Percentiles rank a stretch among this genome's conserved stretches.
phyloP scores from a whole-genome alignment of 64 coral and sea anemone genomes.

The Porites lutea region DNA sequence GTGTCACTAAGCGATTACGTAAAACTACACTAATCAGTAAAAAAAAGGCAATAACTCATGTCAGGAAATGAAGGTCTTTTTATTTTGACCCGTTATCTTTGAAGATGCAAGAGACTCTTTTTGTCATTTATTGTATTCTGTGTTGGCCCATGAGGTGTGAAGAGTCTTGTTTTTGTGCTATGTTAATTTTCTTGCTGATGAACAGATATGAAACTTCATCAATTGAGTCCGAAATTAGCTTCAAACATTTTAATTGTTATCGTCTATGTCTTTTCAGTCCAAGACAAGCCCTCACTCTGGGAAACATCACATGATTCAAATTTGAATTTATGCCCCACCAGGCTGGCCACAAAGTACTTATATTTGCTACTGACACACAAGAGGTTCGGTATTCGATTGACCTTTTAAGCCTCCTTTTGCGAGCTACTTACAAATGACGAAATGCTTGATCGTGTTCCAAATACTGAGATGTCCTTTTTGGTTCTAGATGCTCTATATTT shows the following conservation, averaged over 20 bases:
- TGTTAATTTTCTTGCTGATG: conserved; percentile 26
- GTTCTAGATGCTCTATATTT: not conserved
- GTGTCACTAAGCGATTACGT: conserved; percentile 19
- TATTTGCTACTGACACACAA: not conserved
- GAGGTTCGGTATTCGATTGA: not conserved
- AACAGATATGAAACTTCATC: conserved; percentile 31
- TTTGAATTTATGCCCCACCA: not conserved
- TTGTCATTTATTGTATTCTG: not conserved
- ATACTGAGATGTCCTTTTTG: not conserved
- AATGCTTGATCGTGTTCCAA: conserved; percentile 5
- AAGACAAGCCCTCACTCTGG: not conserved
- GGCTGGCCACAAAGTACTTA: not conserved
- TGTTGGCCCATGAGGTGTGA: not conserved
- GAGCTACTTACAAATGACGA: not conserved
- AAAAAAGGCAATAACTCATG: not conserved
- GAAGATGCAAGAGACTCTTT: not conserved
- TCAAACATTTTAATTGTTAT: conserved; percentile 16
- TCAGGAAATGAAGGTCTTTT: conserved; percentile 4
- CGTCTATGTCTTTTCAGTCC: too few species aligned
- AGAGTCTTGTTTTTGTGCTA: not conserved
- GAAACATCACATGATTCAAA: not conserved
- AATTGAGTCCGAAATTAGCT: conserved; percentile 46
- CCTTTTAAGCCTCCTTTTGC: not conserved
- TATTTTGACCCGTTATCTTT: not conserved
- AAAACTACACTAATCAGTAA: conserved; percentile 16